These are phyloP conservation scores for Vanacampus margaritifer DNA, from an alignment of 2,113 vertebrate genomes.

Conservation along the genomic window DNA sequence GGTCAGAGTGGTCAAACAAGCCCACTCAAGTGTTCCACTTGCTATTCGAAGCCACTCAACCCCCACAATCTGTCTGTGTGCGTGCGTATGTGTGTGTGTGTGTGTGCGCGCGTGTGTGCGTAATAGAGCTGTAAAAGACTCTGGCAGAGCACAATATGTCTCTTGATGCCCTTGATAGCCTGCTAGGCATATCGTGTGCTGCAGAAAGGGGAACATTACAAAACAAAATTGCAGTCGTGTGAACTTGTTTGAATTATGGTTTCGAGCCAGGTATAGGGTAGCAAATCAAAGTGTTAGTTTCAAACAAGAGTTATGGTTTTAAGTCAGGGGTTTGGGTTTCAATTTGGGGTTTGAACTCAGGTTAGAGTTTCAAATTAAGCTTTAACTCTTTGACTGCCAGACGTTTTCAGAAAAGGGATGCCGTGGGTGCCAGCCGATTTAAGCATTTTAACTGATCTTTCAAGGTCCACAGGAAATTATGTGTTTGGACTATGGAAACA, in stretches of 20 bases:
- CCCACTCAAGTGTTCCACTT: constrained; percentile 5
- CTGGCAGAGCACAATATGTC: neutral
- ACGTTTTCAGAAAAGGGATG: too few relatives aligned
- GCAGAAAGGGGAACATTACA: neutral
- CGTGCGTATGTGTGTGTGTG: neutral
- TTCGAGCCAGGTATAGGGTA: neutral
- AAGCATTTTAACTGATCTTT: too few relatives aligned
- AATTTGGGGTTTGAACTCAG: too few relatives aligned
- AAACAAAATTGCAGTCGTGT: neutral
- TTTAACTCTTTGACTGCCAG: too few relatives aligned
- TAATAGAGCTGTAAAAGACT: constrained; percentile 1
- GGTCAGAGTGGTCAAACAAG: neutral
- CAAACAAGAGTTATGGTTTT: too few relatives aligned
- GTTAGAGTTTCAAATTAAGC: too few relatives aligned
- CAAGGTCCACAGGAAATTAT: too few relatives aligned
- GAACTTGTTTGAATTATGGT: neutral
- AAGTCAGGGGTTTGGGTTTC: too few relatives aligned
- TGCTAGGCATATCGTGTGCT: neutral
- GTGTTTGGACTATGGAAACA: too few relatives aligned
- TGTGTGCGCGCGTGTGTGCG: neutral
- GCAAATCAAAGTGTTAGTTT: too few relatives aligned
- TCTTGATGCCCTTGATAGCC: neutral
- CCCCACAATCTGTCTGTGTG: constrained; percentile 9
- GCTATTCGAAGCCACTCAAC: constrained; percentile 13
- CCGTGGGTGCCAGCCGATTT: too few relatives aligned